Base-by-base conservation (phyloP, 2,888 invertebrate species). In the Halictus quadricinctus region DNA sequence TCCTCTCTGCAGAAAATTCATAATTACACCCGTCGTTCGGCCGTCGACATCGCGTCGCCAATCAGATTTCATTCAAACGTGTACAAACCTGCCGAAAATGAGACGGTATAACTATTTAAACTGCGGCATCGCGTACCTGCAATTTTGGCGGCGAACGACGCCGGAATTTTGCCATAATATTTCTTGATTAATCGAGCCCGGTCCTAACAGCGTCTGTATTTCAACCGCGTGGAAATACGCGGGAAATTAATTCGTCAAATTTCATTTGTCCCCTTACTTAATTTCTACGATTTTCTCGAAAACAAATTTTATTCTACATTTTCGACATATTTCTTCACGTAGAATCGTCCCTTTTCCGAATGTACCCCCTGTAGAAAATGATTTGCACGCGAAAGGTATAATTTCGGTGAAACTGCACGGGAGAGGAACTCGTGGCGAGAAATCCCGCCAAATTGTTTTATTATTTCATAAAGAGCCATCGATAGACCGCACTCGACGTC, bases 121-220 rank as follows among this genome's bases (percentile, higher is more conserved):
- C 50, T 8, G 29, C 25, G 15, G 64, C 15, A 54, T 21, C 21
- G 29, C 64, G 29, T 6, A 15, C 13, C 6, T 13, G 25, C 64
- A 5, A 29, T 64, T 64, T 64, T 29, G 29, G 29, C 29, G 29
- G 29, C 29, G 29, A 29, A 29, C 1, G 29, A 10, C 15, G 25
- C 29, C 66, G 41, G 18, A 18, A 80, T 83, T 83, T 64, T 80
- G 48, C 58, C n/a, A 41, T 29, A 64, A 76, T 54, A 64, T 43
- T 58, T 36, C 60, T 12, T 43, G 50, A 80, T 80, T 72, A 54
- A 72, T 66, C 12, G 29, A n/a, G 41, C 36, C 29, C 43, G n/a
- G 18, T 2, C 6, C 15, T 6, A 29, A 3, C 29, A n/a, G 43
- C 69, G 43, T 64, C 60, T 74, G 1, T 54, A 36, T 48, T 54